A percentile compares a stretch with the other conserved stretches of the same genome.
These are phyloP conservation scores for Antheraea mylitta DNA, from an alignment of 1,140 invertebrate genomes.

Conservation along the genomic window DNA sequence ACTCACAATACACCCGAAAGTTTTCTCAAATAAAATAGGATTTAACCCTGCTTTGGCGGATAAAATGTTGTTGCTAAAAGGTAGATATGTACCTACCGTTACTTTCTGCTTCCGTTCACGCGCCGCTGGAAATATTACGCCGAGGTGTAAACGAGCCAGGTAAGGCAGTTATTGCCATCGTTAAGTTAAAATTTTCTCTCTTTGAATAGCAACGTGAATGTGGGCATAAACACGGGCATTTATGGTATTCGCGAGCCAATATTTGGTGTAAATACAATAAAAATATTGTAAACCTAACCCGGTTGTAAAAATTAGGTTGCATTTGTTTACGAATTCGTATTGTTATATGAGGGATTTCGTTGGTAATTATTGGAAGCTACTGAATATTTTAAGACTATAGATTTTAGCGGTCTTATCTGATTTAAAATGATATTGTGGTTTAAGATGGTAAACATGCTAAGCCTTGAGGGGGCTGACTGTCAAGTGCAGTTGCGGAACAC, in stretches of 20 bases:
- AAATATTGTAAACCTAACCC: slow-evolving; percentile 17
- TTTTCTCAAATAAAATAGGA: slow-evolving; percentile 15
- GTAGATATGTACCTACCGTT: slow-evolving; percentile 34
- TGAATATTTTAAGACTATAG: too few species aligned
- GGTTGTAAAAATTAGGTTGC: slow-evolving; percentile 4
- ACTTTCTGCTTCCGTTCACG: slow-evolving; percentile 39
- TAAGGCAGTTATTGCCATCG: slow-evolving; percentile 48
- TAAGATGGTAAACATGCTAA: too few species aligned
- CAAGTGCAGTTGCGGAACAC: too few species aligned
- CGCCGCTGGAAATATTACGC: slow-evolving; percentile 39
- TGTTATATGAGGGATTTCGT: too few species aligned
- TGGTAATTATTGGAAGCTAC: too few species aligned
- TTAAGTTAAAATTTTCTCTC: slow-evolving; percentile 53
- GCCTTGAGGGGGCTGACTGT: too few species aligned
- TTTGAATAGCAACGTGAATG: slow-evolving; percentile 42
- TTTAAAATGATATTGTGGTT: too few species aligned
- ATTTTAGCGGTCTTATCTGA: too few species aligned
- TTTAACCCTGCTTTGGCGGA: slow-evolving; percentile 14
- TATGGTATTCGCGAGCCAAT: slow-evolving; percentile 45
- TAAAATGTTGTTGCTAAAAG: slow-evolving; percentile 29
- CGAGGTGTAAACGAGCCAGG: slow-evolving; percentile 46
- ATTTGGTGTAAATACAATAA: slow-evolving; percentile 32
- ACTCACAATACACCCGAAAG: slow-evolving; percentile 9
- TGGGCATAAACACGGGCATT: slow-evolving; percentile 45
- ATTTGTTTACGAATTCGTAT: too few species aligned